These are phyloP conservation scores for Ephialtes manifestator DNA, from an alignment of 2,888 invertebrate genomes.

Conservation along the genomic window DNA sequence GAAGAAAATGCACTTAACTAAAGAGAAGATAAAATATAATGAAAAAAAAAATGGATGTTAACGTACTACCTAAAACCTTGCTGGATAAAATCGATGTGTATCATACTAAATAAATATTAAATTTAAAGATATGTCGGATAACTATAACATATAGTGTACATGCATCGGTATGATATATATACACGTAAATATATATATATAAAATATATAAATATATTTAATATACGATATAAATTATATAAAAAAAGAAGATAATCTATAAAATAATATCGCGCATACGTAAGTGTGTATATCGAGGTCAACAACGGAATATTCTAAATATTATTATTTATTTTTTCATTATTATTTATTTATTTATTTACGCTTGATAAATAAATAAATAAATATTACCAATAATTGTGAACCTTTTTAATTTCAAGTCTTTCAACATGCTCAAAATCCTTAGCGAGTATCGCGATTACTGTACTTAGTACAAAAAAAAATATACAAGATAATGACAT, in stretches of 20 bases:
- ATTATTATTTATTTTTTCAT: constrained; percentile 53
- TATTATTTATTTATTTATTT: no score
- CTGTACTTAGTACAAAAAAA: constrained; percentile 32
- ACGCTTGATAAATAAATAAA: no score
- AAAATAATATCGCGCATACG: constrained; percentile 67
- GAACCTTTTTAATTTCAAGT: constrained; percentile 76
- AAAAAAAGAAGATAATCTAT: constrained; percentile 65
- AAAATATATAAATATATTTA: constrained; percentile 60
- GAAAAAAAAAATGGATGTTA: constrained; percentile 56
- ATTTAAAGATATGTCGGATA: constrained; percentile 77
- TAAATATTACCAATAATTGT: constrained; percentile 10
- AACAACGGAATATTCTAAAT: constrained; percentile 82
- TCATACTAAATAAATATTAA: constrained; percentile 79
- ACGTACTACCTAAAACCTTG: constrained; percentile 72
- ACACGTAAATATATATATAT: constrained; percentile 42
- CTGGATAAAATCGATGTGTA: constrained; percentile 82
- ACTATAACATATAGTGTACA: constrained; percentile 69
- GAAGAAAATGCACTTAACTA: constrained; percentile 25
- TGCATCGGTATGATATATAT: constrained; percentile 60
- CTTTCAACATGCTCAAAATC: constrained; percentile 80
- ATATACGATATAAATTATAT: constrained; percentile 56
- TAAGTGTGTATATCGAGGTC: constrained; percentile 76
- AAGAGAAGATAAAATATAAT: constrained; percentile 41
- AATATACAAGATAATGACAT: background rate
- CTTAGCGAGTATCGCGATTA: constrained; percentile 47